Evolutionary conservation across 2,888 invertebrate genomes (phyloP), one percentile per base, ranked within the genome.

Genomic region (Brachyptera risi): DNA sequence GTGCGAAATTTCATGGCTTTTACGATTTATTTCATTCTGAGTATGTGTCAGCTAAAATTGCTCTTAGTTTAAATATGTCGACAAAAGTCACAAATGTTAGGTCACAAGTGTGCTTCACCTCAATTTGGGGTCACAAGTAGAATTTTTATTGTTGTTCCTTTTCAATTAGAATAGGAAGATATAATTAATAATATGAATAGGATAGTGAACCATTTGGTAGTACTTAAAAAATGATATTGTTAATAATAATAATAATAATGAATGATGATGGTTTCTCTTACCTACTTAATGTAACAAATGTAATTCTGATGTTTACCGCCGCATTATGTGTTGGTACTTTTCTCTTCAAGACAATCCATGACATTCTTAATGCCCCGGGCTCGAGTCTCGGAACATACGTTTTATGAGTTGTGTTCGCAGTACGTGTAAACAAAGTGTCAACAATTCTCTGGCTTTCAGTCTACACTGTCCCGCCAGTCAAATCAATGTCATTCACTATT

Each of bases 71-170:
- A 51, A 35, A 44, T 23, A 35, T 56, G 49, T 42, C 47, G 40
- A 23, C 51, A 26, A 60, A 9, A 47, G 65, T 65, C 65, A 65
- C 62, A 63, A 58, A 61, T 57, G 57, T 56, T 51, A 54, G 58
- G 62, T 64, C 61, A 65, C 62, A 63, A 63, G 63, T 65, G 65
- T 63, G 65, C 65, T 65, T 65, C 58, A 42, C 65, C 63, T 61
- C 59, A 47, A 26, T 47, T n/a, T 27, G 58, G 54, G 61, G 62
- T 61, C 62, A 65, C 61, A 59, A 59, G 59, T 59, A 62, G 60
- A 60, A 59, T 61, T 60, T 63, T 63, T 61, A 63, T 63, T 65
- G 64, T 65, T 65, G 63, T 59, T 63, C 63, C 59, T 65, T 65
- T 63, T 58, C 58, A 59, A 42, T 15, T 51, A 54, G 59, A 15